Base-by-base conservation (phyloP, 1,140 invertebrate genomes). In the Ylistrum balloti region DNA sequence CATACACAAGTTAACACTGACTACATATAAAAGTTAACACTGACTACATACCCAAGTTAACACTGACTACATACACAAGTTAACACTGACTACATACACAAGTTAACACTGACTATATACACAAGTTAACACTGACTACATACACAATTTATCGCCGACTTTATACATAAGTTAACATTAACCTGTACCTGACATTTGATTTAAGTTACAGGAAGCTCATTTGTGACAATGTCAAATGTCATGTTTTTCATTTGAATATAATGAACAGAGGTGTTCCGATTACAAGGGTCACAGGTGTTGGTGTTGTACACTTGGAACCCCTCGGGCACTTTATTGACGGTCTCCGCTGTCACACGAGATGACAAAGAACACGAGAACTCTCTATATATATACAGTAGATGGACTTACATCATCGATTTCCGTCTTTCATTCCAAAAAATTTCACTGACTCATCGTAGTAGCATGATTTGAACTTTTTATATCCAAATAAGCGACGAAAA, bases 161-260 rank as follows among this genome's bases (percentile, higher is more conserved):
- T 38, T 38, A 38, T 38, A 38, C 5, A 38, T 13, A 38, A 38
- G 35, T 5, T 38, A n/a, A 10, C 45, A n/a, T n/a, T 5, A 74
- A 74, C 56, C 56, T 11, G 5, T 74, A 5, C 35, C 35, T 74
- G 56, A 74, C 56, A 74, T 74, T 74, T 74, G 22, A 17, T 28
- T 74, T 74, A n/a, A 28, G 22, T 74, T 74, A 74, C 56, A 74
- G n/a, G 56, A 74, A 74, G n/a, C 9, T 28, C 9, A 74, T 74
- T 74, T 74, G 56, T n/a, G 56, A 74, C 56, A n/a, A 74, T 74
- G 56, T 74, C 56, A 74, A 74, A 74, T 74, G 56, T 74, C 56
- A 74, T 74, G 56, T 74, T 74, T 74, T n/a, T 74, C 56, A 74
- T 74, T 74, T 74, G 56, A 74, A 74, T 74, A 74, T 74, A 74